A percentile compares a stretch with the other conserved stretches of the same genome.
phyloP scores from a whole-genome alignment of 2,888 invertebrate species.

The Ophonus ardosiacus region DNA sequence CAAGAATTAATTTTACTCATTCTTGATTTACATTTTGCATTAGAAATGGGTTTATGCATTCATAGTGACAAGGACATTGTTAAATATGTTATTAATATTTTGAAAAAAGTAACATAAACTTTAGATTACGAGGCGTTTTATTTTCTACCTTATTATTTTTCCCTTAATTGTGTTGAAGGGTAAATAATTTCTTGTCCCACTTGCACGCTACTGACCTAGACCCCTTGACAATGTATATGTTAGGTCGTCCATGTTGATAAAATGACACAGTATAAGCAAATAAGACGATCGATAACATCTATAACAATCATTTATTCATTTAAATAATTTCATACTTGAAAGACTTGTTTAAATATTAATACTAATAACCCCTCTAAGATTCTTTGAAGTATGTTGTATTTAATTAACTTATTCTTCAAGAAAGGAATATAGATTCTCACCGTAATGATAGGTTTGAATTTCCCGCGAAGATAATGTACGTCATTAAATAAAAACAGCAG shows the following conservation, averaged over 20 bases:
- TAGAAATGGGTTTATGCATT: no score
- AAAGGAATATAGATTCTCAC: not conserved
- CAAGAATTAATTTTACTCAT: no score
- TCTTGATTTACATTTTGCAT: no score
- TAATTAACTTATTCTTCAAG: not conserved
- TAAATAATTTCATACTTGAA: constrained; percentile 20
- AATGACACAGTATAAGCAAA: constrained; percentile 8
- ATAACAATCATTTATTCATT: constrained; percentile 20
- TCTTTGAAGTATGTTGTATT: not conserved
- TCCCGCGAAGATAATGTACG: not conserved
- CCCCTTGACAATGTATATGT: not conserved
- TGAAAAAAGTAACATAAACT: no score
- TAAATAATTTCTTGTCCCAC: not conserved
- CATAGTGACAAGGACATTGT: no score
- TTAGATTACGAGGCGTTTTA: no score
- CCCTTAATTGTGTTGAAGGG: not conserved
- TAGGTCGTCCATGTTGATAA: not conserved
- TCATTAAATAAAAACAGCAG: not conserved
- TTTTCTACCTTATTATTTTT: no score
- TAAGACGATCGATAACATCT: constrained; percentile 6
- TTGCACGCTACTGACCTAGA: constrained; percentile 21
- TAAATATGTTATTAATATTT: no score
- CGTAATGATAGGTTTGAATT: not conserved
- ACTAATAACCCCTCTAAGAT: not conserved
- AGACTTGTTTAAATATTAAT: constrained; percentile 3